Percentiles rank a stretch among this genome's conserved stretches.
phyloP scores from a whole-genome alignment of 1,140 invertebrate species.

The Euura saliciscinereae region DNA sequence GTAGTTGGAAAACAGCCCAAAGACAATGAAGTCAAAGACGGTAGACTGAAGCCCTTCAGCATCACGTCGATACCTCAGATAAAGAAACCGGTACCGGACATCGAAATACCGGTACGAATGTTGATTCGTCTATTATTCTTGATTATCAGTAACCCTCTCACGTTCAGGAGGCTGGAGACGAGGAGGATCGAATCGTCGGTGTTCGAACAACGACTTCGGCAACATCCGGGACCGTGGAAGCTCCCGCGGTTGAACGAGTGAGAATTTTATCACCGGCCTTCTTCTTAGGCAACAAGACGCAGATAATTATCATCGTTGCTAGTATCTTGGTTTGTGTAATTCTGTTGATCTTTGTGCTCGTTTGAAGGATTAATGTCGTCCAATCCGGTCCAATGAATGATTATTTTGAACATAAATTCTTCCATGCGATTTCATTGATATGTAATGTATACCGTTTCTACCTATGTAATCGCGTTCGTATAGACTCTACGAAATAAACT shows the following conservation, averaged over 20 bases:
- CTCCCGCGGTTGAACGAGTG: background rate
- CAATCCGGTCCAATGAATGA: too few species aligned
- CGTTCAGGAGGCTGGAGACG: background rate
- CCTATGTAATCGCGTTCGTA: too few species aligned
- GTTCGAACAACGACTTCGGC: background rate
- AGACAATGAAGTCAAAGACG: constrained; percentile 12
- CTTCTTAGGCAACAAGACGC: constrained; percentile 26
- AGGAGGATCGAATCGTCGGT: background rate
- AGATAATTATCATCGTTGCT: constrained; percentile 30
- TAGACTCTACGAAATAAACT: too few species aligned
- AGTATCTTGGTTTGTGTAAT: constrained; percentile 27
- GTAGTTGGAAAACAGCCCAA: background rate
- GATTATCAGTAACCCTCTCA: too few species aligned
- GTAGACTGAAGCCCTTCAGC: constrained; percentile 21
- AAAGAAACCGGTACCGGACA: constrained; percentile 21
- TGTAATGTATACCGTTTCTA: too few species aligned
- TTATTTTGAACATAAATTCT: too few species aligned
- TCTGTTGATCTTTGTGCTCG: constrained; percentile 25
- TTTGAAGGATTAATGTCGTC: constrained; percentile 12
- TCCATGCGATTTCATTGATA: too few species aligned
- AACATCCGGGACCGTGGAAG: background rate
- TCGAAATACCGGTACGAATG: constrained; percentile 14
- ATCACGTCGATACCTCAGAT: constrained; percentile 18
- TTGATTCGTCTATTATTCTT: too few species aligned
- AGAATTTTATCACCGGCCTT: constrained; percentile 19